A percentile compares a stretch with the other conserved stretches of the same genome.
These are phyloP conservation scores for Geotrupes spiniger DNA, from an alignment of 2,888 invertebrate genomes.

Conservation along the genomic window DNA sequence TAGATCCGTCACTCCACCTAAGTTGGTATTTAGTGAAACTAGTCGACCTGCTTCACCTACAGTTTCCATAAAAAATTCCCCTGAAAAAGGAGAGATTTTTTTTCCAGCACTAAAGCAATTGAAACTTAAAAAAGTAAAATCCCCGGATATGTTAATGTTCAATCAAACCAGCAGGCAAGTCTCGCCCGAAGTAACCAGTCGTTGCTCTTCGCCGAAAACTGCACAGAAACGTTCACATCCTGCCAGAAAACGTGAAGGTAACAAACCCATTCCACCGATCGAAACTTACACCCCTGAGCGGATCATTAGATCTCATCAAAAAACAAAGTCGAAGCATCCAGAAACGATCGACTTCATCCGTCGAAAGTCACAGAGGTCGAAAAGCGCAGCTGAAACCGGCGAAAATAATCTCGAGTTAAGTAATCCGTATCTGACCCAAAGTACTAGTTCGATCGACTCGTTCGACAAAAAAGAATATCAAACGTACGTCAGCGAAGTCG, in stretches of 20 bases:
- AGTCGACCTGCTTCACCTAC: constrained; percentile 37
- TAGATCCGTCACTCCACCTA: too few species aligned
- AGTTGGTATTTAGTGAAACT: constrained; percentile 28
- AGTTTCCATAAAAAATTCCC: too few species aligned
- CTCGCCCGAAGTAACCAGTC: constrained; percentile 39
- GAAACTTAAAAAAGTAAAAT: background rate
- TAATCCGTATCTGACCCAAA: constrained; percentile 30
- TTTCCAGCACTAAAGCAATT: too few species aligned
- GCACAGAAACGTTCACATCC: constrained; percentile 43
- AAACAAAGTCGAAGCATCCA: constrained; percentile 13
- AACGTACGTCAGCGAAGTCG: constrained; percentile 64
- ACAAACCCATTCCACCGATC: too few species aligned
- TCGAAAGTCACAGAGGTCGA: constrained; percentile 57
- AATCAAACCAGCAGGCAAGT: constrained; percentile 34
- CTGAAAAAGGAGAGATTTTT: too few species aligned
- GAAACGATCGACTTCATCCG: constrained; percentile 33
- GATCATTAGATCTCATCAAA: constrained; percentile 14
- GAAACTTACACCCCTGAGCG: background rate
- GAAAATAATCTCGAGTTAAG: constrained; percentile 20
- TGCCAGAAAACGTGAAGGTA: background rate
- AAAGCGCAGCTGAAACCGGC: constrained; percentile 66
- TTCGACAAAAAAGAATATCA: constrained; percentile 63
- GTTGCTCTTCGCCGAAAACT: constrained; percentile 52
- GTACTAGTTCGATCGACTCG: constrained; percentile 52
- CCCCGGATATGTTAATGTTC: constrained; percentile 27